Evolutionary conservation across 1,140 invertebrate genomes (phyloP), one percentile per base, ranked within the genome.

Genomic region (Proctacanthus coquilletti): DNA sequence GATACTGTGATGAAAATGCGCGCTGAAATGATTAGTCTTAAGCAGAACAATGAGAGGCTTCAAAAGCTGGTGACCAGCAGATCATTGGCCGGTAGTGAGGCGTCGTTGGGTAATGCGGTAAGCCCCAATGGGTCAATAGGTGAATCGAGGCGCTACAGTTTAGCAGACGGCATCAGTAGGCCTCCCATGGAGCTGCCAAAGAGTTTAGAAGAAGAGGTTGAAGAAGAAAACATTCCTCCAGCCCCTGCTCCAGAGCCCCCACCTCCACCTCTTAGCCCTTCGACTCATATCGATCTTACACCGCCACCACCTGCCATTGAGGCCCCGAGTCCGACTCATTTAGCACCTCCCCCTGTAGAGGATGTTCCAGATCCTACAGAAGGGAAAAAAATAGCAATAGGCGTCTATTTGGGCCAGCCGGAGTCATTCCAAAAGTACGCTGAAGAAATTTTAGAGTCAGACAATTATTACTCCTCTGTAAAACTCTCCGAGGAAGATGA

Each of bases 1-100:
- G 93, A 97, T 54, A 92, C 86, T 25, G 86, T 97, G 51, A 89
- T 82, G 50, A 92, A 91, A 63, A 93, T 97, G 88, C 81, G 86
- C 64, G 82, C 82, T 56, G 92, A 98, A 65, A 96, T 97, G 88
- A 65, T 88, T 46, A 88, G 83, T 48, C 63, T 98, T 46, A 95
- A 95, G 56, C 88, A 95, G 51, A 95, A 97, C 56, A 97, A 97
- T 60, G 89, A 96, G 50, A 71, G 92, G 21, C 68, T 98, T 1
- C 89, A 95, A 50, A 72, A 84, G 45, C 64, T 92, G 45, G 82
- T 93, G 2, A 80, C 79, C 4, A 81, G 75, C 18, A 77, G 85
- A 48, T 85, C 82, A 0, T 52, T 85, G 23, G 79, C 80, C 2
- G 84, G 83, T 2, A 84, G 81, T 6, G 78, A 84, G 45, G 80